Evolutionary conservation across 2,113 vertebrate genomes (phyloP), one percentile per base, ranked within the genome.

Genomic region (Campylomormyrus numenius): DNA sequence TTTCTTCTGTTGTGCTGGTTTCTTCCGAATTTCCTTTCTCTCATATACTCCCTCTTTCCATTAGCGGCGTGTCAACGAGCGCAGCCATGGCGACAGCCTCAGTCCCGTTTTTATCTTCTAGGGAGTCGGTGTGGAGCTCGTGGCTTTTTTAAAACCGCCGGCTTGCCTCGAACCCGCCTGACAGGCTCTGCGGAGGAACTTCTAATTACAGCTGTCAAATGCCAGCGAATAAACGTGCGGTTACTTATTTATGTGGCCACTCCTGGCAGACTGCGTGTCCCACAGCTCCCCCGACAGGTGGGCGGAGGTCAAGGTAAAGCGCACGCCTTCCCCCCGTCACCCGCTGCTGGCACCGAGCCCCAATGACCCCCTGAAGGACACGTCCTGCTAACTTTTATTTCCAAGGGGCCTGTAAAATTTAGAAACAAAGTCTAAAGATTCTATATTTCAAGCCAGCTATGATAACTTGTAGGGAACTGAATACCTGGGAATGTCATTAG

Each of bases 181-280:
- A 52, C n/a, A 49, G 85, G 85, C 85, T 11, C 5, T 9, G 31
- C 31, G 15, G 85, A 87, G 49, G 35, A 15, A 0, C 50, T 35
- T 13, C 49, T 53, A 53, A 87, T 56, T 87, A 87, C 85, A 56
- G 85, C 50, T 87, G 85, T 87, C 85, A 56, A 35, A 52, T 35
- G 27, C 13, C 49, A 17, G 24, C 48, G 15, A 27, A 87, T 87
- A 56, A 87, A 87, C 17, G 7, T 1, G 6, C 13, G 3, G 45
- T 35, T 53, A 5, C n/a, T 87, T 87, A 53, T 87, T 56, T 87
- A 56, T n/a, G 24, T 80, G 24, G 2, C 27, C 31, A 15, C 13
- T 87, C 85, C 50, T 87, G 50, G 85, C 48, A 21, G 85, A 6
- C 48, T 17, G 49, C 6, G 1, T 31, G 49, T 87, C 49, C 50